Percentiles rank a stretch among this genome's conserved stretches.
These are phyloP conservation scores for Venusia cambrica DNA, from an alignment of 2,888 invertebrate genomes.

Conservation along the genomic window DNA sequence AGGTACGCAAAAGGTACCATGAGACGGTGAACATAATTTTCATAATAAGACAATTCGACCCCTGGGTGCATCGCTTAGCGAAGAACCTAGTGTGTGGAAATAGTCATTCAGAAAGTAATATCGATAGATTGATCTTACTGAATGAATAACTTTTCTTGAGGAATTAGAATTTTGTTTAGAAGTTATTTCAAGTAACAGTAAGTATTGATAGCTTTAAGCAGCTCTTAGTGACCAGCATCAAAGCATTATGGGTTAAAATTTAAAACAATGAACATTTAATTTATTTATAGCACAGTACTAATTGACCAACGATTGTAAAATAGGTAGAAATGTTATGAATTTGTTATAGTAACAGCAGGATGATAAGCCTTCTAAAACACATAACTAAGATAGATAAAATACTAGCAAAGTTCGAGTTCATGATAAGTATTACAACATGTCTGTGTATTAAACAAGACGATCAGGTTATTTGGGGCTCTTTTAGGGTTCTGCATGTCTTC, in stretches of 20 bases:
- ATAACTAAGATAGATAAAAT: conserved; percentile 25
- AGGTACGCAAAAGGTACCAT: conserved; percentile 34
- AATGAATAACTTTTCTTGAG: too few relatives aligned
- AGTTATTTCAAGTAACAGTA: too few relatives aligned
- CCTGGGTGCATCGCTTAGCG: conserved; percentile 52
- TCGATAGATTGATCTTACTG: conserved; percentile 19
- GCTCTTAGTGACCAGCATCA: too few relatives aligned
- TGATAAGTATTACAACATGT: conserved; percentile 32
- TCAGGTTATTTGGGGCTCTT: too few relatives aligned
- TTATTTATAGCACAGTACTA: too few relatives aligned
- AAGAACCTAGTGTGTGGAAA: conserved; percentile 36
- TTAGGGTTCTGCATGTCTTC: too few relatives aligned
- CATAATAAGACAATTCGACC: conserved; percentile 56
- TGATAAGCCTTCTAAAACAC: conserved; percentile 17
- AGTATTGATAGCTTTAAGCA: too few relatives aligned
- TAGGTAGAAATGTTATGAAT: too few relatives aligned
- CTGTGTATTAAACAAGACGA: too few relatives aligned
- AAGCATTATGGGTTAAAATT: too few relatives aligned
- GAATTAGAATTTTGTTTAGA: background rate
- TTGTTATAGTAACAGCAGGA: conserved; percentile 19
- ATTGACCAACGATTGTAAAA: too few relatives aligned
- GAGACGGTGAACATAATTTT: conserved; percentile 49
- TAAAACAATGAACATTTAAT: too few relatives aligned
- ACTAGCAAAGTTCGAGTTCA: conserved; percentile 33
- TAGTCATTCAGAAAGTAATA: background rate